These are phyloP conservation scores for Rambutsinella grinnellia DNA, from an alignment of 2,888 invertebrate genomes.

Conservation along the genomic window DNA sequence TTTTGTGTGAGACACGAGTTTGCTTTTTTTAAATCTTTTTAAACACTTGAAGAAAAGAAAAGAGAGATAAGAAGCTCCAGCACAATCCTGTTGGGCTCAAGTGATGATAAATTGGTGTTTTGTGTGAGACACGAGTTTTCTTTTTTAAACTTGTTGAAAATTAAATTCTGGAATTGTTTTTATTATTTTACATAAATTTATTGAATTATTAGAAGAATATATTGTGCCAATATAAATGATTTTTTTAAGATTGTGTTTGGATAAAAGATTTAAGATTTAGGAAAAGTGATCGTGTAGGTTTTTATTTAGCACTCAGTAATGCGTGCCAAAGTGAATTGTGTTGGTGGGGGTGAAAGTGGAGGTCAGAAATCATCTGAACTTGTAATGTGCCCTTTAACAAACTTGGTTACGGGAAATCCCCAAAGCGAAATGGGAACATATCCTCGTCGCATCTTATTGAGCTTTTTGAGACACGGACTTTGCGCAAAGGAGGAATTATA, in stretches of 20 bases:
- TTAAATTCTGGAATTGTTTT: too few species aligned
- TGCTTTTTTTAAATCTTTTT: neutral
- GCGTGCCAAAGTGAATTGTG: slow-evolving; percentile 43
- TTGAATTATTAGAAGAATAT: too few species aligned
- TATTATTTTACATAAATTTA: too few species aligned
- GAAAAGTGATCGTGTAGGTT: neutral
- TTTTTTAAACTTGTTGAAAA: neutral
- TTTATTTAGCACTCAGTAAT: too few species aligned
- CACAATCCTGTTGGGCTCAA: too few species aligned
- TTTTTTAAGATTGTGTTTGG: too few species aligned
- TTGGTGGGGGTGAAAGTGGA: slow-evolving; percentile 30
- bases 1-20: too few species aligned
- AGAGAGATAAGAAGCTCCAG: neutral
- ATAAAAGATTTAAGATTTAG: too few species aligned
- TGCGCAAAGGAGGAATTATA: slow-evolving; percentile 31
- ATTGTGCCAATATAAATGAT: too few species aligned
- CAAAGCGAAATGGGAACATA: slow-evolving; percentile 35
- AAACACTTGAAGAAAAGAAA: neutral
- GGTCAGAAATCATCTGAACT: slow-evolving; percentile 30
- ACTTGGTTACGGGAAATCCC: slow-evolving; percentile 24
- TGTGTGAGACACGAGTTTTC: too few species aligned
- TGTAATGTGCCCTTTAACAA: slow-evolving; percentile 48
- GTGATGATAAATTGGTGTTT: too few species aligned
- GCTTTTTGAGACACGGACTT: slow-evolving; percentile 46
- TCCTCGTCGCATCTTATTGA: slow-evolving; percentile 59